These are phyloP conservation scores for Sycobia sp. DNA, from an alignment of 1,140 invertebrate genomes.

Conservation along the genomic window DNA sequence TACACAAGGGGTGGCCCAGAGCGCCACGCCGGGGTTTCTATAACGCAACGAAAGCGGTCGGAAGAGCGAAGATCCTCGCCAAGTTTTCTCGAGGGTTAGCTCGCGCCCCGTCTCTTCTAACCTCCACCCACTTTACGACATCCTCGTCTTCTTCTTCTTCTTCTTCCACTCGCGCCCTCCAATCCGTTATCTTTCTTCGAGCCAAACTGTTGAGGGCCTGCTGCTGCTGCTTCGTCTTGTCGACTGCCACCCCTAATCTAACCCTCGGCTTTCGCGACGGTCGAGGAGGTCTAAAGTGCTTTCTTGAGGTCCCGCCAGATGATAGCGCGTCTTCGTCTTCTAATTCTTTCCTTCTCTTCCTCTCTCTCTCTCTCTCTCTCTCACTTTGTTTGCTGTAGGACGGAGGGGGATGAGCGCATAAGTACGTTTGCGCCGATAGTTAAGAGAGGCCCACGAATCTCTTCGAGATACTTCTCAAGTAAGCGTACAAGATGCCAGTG, in stretches of 20 bases:
- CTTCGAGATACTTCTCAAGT: not conserved
- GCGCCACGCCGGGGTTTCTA: constrained; percentile 40
- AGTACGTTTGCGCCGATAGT: no score
- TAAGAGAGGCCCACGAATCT: not conserved
- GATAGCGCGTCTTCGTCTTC: constrained; percentile 25
- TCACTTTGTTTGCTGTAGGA: no score
- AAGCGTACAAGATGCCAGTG: constrained; percentile 13
- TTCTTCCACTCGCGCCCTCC: not conserved
- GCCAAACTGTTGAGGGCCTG: constrained; percentile 55
- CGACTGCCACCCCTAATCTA: no score
- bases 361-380: not conserved
- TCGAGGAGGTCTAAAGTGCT: constrained; percentile 51
- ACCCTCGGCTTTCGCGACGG: constrained; percentile 32
- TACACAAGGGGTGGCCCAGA: constrained; percentile 36
- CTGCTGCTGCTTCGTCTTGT: no score
- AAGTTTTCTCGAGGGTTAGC: constrained; percentile 23
- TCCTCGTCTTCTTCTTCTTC: constrained; percentile 31
- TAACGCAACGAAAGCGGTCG: constrained; percentile 36
- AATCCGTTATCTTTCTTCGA: constrained; percentile 12
- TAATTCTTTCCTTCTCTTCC: not conserved
- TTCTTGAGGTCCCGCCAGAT: constrained; percentile 49
- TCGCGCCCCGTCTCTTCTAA: constrained; percentile 38
- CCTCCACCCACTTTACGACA: no score
- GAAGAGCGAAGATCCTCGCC: constrained; percentile 44
- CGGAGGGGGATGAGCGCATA: no score